These are phyloP conservation scores for Papio anubis DNA, from an alignment of 2,113 vertebrate species.

Conservation along the genomic window DNA sequence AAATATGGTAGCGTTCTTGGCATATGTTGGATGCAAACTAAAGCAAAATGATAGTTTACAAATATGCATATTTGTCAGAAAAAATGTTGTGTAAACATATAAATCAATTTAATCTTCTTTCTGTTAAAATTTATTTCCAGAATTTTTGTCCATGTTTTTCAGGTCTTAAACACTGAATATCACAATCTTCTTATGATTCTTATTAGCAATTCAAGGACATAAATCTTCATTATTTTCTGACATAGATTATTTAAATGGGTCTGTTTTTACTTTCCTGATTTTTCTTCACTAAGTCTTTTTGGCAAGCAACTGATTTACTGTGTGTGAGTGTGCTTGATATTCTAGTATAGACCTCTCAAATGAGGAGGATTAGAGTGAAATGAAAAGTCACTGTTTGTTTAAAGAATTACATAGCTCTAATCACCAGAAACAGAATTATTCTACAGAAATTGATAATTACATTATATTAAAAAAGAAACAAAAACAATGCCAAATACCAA, in stretches of 20 bases:
- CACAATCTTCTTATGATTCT: background rate
- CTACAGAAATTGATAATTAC: background rate
- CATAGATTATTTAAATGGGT: constrained; percentile 29
- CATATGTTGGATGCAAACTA: background rate
- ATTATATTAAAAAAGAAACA: background rate
- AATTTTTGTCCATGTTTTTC: constrained; percentile 66
- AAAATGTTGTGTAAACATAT: background rate
- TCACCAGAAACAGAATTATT: background rate
- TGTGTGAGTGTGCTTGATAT: constrained; percentile 38
- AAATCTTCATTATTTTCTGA: constrained; percentile 45
- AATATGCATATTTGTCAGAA: background rate
- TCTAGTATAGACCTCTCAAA: background rate
- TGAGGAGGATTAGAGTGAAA: background rate
- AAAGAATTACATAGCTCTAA: constrained; percentile 14
- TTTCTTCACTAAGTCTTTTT: constrained; percentile 69
- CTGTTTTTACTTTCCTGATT: constrained; percentile 42
- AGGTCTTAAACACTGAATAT: constrained; percentile 53
- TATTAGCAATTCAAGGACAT: constrained; percentile 43
- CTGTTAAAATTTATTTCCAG: constrained; percentile 39
- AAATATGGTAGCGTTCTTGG: background rate
- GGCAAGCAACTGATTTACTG: constrained; percentile 22
- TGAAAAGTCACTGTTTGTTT: background rate
- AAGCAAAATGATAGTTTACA: constrained; percentile 46
- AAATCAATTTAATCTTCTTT: constrained; percentile 11
- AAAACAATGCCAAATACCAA: background rate